These are phyloP conservation scores for Acestrorhynchus altus DNA, from an alignment of 2,797 vertebrate species.

Conservation along the genomic window DNA sequence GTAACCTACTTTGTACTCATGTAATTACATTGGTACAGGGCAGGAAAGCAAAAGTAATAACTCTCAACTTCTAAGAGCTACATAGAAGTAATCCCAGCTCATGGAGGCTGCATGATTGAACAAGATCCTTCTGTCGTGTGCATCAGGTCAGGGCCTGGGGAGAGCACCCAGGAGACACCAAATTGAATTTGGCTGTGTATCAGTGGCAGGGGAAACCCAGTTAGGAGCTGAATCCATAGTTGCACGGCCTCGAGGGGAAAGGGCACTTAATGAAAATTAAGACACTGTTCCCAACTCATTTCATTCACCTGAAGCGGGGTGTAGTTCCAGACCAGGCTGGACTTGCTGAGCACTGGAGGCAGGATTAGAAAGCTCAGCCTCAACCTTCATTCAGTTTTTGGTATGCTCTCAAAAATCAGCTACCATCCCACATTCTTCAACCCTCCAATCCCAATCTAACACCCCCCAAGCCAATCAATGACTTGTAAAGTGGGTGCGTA, in stretches of 20 bases:
- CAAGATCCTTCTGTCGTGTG: conserved; percentile 42
- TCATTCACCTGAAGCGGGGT: conserved; percentile 37
- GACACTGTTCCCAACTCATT: conserved; percentile 48
- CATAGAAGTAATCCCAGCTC: conserved; percentile 11
- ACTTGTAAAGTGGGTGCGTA: no score
- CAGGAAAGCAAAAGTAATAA: not conserved
- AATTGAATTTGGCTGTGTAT: conserved; percentile 63
- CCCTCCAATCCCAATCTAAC: no score
- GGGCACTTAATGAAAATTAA: conserved; percentile 64
- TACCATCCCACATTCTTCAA: no score
- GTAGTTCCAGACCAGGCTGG: not conserved
- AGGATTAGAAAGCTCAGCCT: conserved; percentile 28
- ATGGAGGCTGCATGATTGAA: conserved; percentile 41
- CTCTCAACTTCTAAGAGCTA: not conserved
- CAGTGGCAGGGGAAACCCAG: conserved; percentile 59
- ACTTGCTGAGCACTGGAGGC: not conserved
- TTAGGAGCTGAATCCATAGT: conserved; percentile 58
- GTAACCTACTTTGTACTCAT: not conserved
- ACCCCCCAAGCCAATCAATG: no score
- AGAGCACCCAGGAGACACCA: conserved; percentile 54
- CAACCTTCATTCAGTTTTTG: conserved; percentile 27
- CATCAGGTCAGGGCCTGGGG: conserved; percentile 36
- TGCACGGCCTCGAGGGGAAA: conserved; percentile 51
- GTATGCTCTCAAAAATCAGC: not conserved
- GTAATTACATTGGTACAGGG: not conserved